Base-by-base conservation (phyloP, 2,797 vertebrate species). In the Phoxinus dragarum region DNA sequence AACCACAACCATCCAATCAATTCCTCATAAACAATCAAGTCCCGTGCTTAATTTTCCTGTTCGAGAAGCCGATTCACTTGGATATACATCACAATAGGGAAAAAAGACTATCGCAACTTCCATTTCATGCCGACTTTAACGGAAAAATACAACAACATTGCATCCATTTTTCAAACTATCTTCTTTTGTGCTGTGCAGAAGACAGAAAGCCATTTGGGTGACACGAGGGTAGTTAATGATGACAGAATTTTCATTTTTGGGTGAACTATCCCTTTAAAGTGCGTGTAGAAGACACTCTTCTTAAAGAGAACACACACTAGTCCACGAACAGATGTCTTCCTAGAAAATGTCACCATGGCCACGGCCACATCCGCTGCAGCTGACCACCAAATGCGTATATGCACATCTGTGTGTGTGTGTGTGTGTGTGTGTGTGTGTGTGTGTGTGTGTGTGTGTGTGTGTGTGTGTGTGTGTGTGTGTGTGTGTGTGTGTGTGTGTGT, bases 251-350 rank as follows among this genome's bases (percentile, higher is more conserved):
- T 0, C 6, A 44, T 83, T 42, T 74, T 31, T 17, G 2, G 21
- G 12, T 75, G 4, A n/a, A 44, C 23, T 27, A 27, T 27, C 23
- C 7, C 54, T 77, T 77, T 27, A 77, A 61, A 0, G 38, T 85
- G 34, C 74, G 40, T 75, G 44, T n/a, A 64, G 38, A 38, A 61
- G 54, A 61, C 11, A 78, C 36, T 17, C 12, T 2, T 49, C 82
- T 47, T 44, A 44, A 84, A 78, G 82, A 85, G 59, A 54, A 36
- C 42, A 84, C 40, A 76, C 59, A 82, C 27, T 75, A 69, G 79
- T 68, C 74, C 49, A 71, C 4, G 40, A 86, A 81, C 87, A 89
- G 87, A 89, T 88, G 86, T 87, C 87, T 86, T 86, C 78, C 76
- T 83, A 71, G n/a, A 66, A 86, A 88, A 86, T 87, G 84, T 86